Base-by-base conservation (phyloP, 1,140 invertebrate genomes). In the Euura lappo region DNA sequence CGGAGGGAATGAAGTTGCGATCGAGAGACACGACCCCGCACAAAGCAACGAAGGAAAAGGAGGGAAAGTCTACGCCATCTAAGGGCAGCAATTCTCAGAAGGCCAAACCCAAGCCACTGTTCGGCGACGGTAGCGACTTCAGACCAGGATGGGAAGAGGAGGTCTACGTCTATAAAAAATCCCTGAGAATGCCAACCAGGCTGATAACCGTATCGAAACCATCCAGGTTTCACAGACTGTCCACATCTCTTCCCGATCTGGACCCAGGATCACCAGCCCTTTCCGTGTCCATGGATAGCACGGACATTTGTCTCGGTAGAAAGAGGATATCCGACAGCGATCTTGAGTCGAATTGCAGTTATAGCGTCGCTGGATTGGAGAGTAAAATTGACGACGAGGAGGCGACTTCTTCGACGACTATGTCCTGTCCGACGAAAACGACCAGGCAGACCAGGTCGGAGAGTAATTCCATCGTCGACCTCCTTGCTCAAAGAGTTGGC, bases 141-240 rank as follows among this genome's bases (percentile, higher is more conserved):
- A 88, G 90, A 76, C 93, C 93, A 0, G 93, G 93, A 0, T 95
- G 93, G 93, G 93, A 94, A 85, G 93, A 93, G 78, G 94, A 95
- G 79, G 89, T 95, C 43, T 95, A 94, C 77, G 91, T 91, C 74
- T 96, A 93, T 77, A 96, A 96, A 83, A 90, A 93, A 75, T 94
- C 94, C 0, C 84, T 95, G 2, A 89, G 94, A 71, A 94, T 96
- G 90, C 94, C 94, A 2, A 86, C 92, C 10, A 90, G 91, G 74
- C 85, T 96, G 51, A 95, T 96, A 72, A 93, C 92, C 5, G 93
- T 95, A 6, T 92, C 94, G 43, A 88, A 90, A 71, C 89, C 91
- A 0, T 88, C 91, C 4, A 80, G 89, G 67, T 88, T 89, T 75
- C 89, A 90, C 43, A 79, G 90, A 68, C 85, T 93, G 13, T 93